A percentile compares a stretch with the other conserved stretches of the same genome.
phyloP scores from a whole-genome alignment of 2,888 invertebrate genomes.

The Stenodera caucasica region DNA sequence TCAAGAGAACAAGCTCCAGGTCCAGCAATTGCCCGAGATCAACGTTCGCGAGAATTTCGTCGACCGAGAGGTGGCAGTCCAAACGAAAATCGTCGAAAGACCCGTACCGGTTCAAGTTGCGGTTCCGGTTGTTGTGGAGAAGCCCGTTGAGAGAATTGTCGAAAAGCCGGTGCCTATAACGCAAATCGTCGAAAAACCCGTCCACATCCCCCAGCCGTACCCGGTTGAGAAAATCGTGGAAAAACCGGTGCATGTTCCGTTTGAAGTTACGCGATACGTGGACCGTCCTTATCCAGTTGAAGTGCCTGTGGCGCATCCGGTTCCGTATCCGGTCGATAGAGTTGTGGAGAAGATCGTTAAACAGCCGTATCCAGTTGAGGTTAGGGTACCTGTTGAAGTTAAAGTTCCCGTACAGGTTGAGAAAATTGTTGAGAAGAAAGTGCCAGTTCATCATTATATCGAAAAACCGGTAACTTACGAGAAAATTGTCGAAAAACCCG shows the following conservation, averaged over 20 bases:
- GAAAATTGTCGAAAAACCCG: conserved; percentile 47
- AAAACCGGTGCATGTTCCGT: conserved; percentile 56
- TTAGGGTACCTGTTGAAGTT: conserved; percentile 47
- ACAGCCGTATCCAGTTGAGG: conserved; percentile 55
- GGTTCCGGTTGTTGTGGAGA: conserved; percentile 28
- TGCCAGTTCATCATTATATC: conserved; percentile 59
- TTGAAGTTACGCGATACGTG: conserved; percentile 59
- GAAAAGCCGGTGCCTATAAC: conserved; percentile 55
- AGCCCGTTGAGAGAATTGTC: conserved; percentile 48
- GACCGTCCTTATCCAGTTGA: conserved; percentile 55
- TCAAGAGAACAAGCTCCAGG: conserved; percentile 25
- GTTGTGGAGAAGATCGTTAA: conserved; percentile 41
- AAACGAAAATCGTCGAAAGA: conserved; percentile 43
- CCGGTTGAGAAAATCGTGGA: conserved; percentile 57
- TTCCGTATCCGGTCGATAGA: conserved; percentile 43
- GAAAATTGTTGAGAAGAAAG: conserved; percentile 64
- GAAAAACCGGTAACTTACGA: conserved; percentile 59
- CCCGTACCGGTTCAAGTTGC: conserved; percentile 35
- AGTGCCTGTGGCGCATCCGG: conserved; percentile 53
- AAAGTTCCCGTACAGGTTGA: conserved; percentile 59
- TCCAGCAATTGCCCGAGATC: conserved; percentile 29
- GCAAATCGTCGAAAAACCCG: conserved; percentile 36
- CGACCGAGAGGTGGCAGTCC: conserved; percentile 32
- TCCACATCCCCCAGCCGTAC: conserved; percentile 54
- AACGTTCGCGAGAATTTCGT: conserved; percentile 30